A percentile compares a stretch with the other conserved stretches of the same genome.
phyloP scores from a whole-genome alignment of 2,888 invertebrate genomes.

The Epistrophe grossulariae region DNA sequence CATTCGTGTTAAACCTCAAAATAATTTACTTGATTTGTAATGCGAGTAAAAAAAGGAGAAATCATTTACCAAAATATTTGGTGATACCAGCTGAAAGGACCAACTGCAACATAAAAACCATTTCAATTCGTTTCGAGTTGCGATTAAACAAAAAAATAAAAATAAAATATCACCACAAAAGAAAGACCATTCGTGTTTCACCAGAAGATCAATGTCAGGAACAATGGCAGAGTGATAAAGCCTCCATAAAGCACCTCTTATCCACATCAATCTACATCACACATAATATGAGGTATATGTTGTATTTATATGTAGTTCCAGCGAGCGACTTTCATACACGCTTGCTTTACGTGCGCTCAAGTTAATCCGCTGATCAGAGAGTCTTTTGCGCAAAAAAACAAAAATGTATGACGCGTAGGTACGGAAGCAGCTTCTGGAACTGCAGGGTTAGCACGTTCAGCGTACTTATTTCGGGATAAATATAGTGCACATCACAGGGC shows the following conservation, averaged over 20 bases:
- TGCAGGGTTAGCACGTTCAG: conserved; percentile 43
- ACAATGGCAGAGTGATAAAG: conserved; percentile 57
- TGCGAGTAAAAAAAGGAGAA: background rate
- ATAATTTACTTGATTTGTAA: background rate
- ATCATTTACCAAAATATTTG: background rate
- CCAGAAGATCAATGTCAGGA: conserved; percentile 51
- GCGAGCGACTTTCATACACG: conserved; percentile 55
- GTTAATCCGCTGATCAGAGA: conserved; percentile 50
- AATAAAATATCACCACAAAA: background rate
- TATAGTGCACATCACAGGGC: conserved; percentile 21
- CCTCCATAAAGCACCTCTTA: conserved; percentile 63
- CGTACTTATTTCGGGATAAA: conserved; percentile 53
- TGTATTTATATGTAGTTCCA: background rate
- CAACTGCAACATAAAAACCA: conserved; percentile 38
- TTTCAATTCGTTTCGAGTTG: conserved; percentile 46
- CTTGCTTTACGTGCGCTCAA: conserved; percentile 54
- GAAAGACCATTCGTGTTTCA: conserved; percentile 45
- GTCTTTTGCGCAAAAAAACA: conserved; percentile 6
- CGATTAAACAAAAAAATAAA: background rate
- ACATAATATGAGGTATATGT: conserved; percentile 19
- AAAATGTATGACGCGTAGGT: conserved; percentile 59
- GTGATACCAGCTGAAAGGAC: background rate
- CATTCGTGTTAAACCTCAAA: background rate
- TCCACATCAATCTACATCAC: conserved; percentile 72
- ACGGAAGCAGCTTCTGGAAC: conserved; percentile 72